Evolutionary conservation across 1,140 invertebrate species (phyloP).

Genomic region (Mamestra configurata): DNA sequence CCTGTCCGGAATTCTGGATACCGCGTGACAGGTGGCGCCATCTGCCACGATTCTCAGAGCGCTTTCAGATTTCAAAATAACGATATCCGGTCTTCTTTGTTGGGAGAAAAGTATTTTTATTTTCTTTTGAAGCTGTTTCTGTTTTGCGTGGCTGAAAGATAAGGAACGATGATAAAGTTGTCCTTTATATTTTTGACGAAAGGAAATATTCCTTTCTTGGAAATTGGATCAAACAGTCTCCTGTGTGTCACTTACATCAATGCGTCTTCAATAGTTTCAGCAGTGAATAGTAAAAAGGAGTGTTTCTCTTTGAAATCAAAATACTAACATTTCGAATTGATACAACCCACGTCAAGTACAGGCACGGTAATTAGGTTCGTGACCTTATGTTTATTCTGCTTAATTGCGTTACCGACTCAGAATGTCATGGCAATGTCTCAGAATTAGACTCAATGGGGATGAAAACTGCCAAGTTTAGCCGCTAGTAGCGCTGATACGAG

Average conservation of each 20-base stretch:
- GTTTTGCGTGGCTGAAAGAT: not conserved
- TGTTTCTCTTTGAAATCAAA: too few species aligned
- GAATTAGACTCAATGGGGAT: too few species aligned
- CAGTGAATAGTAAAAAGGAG: not conserved
- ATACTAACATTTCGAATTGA: too few species aligned
- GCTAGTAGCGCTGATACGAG: too few species aligned
- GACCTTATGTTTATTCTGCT: too few species aligned
- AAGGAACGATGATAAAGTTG: not conserved
- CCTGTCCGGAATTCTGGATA: not conserved
- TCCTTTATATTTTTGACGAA: not conserved
- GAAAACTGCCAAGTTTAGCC: too few species aligned
- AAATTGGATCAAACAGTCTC: not conserved
- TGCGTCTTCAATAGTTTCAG: not conserved
- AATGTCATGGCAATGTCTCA: too few species aligned
- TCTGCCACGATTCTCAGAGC: slow-evolving; percentile 7
- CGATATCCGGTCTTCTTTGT: slow-evolving; percentile 15
- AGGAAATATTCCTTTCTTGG: not conserved
- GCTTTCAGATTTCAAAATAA: slow-evolving; percentile 36
- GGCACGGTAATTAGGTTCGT: too few species aligned
- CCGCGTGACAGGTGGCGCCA: slow-evolving; percentile 10
- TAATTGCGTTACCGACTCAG: too few species aligned
- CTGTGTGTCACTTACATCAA: not conserved
- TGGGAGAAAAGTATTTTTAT: slow-evolving; percentile 17
- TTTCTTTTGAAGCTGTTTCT: slow-evolving; percentile 37
- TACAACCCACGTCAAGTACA: too few species aligned